Evolutionary conservation across 2,797 vertebrate species (phyloP).

Genomic region (Bradypodion pumilum): DNA sequence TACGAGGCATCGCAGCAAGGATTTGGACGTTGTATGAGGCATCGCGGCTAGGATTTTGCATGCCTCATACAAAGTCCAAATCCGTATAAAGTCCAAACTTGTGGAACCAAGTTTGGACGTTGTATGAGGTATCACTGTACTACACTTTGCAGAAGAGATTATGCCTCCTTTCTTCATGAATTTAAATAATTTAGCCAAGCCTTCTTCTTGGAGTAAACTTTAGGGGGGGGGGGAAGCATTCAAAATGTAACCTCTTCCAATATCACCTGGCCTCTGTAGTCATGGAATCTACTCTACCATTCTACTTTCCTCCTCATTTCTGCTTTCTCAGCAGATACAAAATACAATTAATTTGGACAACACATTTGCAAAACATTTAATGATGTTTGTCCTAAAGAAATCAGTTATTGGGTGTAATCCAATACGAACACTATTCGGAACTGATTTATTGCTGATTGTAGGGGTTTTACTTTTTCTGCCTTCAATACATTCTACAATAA

Average conservation of each 20-base stretch:
- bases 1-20: too few relatives aligned
- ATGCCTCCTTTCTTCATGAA: too few relatives aligned
- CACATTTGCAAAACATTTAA: not conserved
- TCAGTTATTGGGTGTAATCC: conserved; percentile 37
- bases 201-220: not conserved
- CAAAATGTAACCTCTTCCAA: not conserved
- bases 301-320: too few relatives aligned
- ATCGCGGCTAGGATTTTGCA: too few relatives aligned
- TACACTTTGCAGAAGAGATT: too few relatives aligned
- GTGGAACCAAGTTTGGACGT: too few relatives aligned
- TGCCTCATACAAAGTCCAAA: too few relatives aligned
- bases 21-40: too few relatives aligned
- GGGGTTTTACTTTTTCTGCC: conserved; percentile 54
- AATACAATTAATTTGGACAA: not conserved
- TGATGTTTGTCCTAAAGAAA: conserved; percentile 31
- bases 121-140: too few relatives aligned
- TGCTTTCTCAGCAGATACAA: not conserved
- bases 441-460: conserved; percentile 38
- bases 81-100: too few relatives aligned
- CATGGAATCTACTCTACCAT: not conserved
- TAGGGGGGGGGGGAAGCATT: not conserved
- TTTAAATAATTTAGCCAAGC: not conserved
- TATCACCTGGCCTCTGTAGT: not conserved
- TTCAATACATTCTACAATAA: conserved; percentile 54
- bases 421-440: conserved; percentile 33